Evolutionary conservation across 2,888 invertebrate species (phyloP), one percentile per base, ranked within the genome.

Genomic region (Heliothis peltigera): DNA sequence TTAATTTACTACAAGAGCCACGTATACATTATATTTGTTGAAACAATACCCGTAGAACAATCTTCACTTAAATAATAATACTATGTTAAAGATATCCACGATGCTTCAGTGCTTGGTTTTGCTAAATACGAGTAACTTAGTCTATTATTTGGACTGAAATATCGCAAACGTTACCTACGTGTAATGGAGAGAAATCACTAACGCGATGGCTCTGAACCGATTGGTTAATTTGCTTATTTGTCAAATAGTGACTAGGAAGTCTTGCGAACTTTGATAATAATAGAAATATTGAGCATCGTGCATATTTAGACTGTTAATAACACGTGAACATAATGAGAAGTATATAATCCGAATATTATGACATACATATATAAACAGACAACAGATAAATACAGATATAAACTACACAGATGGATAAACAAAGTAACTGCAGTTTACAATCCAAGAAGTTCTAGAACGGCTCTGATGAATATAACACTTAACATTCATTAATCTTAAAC

Each of bases 1-100:
- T 79, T 79, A 60, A 72, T 63, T 65, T 62, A 59, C 80, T 79
- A 79, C 79, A 62, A 67, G 80, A 80, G 77, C 74, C 80, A 70
- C 76, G 61, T 73, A 76, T 71, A 77, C 63, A 74, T 78, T 56
- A 63, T 32, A 12, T 56, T 48, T 65, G 54, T 61, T 67, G 15
- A 64, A 75, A 78, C 18, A 78, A 54, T 43, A 71, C 15, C n/a
- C 10, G 43, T 18, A 51, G 43, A 25, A 35, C 43, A 15, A 39
- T 42, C 18, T 60, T 46, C 25, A 43, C 25, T 57, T 44, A 44
- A 55, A 77, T 32, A 52, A 8, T 62, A 60, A 47, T 53, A 47
- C 21, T 43, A 56, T 46, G 19, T 63, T 25, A 18, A 10, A 4
- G 18, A 55, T 18, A 43, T 58, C 47, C 51, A 51, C n/a, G 42